Percentiles rank a stretch among this genome's conserved stretches.
These are phyloP conservation scores for Invenusta paracnida DNA, from an alignment of 2,888 invertebrate genomes.

Conservation along the genomic window DNA sequence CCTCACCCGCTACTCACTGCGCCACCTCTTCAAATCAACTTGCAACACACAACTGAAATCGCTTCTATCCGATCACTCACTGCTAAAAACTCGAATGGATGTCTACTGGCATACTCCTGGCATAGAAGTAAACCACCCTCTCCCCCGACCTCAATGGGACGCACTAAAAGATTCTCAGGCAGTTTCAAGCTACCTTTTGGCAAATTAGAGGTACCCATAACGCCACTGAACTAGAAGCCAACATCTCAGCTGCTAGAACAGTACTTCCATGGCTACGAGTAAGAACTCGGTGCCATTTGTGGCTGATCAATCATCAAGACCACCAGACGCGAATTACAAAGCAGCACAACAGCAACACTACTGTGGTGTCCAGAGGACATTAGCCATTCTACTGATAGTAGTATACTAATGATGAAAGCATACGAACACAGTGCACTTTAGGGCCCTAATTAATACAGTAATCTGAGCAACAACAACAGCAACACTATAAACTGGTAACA, in stretches of 20 bases:
- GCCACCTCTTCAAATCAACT: not conserved
- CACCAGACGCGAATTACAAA: not conserved
- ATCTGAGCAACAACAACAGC: too few relatives aligned
- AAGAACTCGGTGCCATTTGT: not conserved
- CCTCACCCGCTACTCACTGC: not conserved
- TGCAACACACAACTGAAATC: not conserved
- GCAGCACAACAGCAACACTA: not conserved
- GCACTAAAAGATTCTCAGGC: not conserved
- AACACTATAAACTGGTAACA: not conserved
- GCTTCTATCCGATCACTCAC: not conserved
- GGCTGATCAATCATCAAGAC: not conserved
- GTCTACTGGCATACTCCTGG: too few relatives aligned
- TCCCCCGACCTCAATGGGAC: not conserved
- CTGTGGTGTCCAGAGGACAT: too few relatives aligned
- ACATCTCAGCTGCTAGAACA: not conserved
- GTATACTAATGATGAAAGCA: not conserved
- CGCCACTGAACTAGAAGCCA: not conserved
- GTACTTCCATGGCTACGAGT: not conserved
- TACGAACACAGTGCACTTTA: not conserved
- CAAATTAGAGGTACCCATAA: not conserved
- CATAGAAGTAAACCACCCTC: not conserved
- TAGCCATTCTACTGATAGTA: too few relatives aligned
- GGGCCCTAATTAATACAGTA: too few relatives aligned
- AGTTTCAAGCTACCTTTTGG: not conserved
- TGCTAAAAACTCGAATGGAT: not conserved